Evolutionary conservation across 2,797 vertebrate genomes (phyloP).

Genomic region (Buceros bicornis): DNA sequence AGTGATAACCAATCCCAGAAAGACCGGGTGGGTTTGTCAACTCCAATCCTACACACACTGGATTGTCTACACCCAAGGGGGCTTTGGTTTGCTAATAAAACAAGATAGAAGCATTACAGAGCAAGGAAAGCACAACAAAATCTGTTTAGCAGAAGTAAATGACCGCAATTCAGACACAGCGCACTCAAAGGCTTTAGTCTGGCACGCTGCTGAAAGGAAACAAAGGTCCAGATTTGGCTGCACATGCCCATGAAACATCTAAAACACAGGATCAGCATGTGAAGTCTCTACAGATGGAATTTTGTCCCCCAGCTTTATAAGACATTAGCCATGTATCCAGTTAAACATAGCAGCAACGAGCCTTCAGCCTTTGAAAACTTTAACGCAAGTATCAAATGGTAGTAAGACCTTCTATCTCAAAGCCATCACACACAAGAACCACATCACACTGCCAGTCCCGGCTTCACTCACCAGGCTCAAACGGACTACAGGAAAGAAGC

Average conservation of each 20-base stretch:
- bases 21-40: not conserved
- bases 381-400: not conserved
- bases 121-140: not conserved
- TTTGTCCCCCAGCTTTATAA: not conserved
- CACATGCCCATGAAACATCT: not conserved
- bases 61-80: not conserved
- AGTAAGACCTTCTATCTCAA: not conserved
- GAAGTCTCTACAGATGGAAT: not conserved
- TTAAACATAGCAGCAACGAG: not conserved
- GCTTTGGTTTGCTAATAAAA: not conserved
- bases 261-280: not conserved
- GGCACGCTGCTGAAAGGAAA: not conserved
- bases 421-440: not conserved
- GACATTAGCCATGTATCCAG: not conserved
- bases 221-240: not conserved
- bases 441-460: fast-evolving
- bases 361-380: not conserved
- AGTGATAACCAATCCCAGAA: not conserved
- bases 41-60: not conserved
- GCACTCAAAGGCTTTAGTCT: not conserved
- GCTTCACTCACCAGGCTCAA: fast-evolving
- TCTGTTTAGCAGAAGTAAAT: not conserved
- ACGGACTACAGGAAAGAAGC: not conserved
- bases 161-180: not conserved
- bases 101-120: not conserved